Evolutionary conservation across 2,113 vertebrate genomes (phyloP).

Genomic region (Mormoops blainvillei): DNA sequence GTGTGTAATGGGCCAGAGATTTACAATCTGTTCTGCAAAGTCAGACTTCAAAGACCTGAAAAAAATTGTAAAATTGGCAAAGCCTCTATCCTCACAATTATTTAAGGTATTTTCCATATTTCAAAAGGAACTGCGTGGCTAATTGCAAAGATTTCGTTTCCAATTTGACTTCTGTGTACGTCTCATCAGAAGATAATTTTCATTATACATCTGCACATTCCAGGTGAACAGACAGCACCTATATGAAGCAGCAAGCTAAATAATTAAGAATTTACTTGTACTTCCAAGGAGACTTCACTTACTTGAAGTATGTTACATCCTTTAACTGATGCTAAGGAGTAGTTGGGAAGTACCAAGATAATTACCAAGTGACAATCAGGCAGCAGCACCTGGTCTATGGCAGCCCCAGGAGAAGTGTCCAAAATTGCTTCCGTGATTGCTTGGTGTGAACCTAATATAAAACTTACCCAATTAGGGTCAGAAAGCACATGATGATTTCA

Average conservation of each 20-base stretch:
- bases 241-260: constrained; percentile 45
- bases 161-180: constrained; percentile 5
- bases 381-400: constrained; percentile 72
- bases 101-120: constrained; percentile 76
- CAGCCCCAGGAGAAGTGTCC: constrained; percentile 77
- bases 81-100: constrained; percentile 68
- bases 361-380: constrained; percentile 81
- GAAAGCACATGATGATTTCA: constrained; percentile 67
- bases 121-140: constrained; percentile 61
- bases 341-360: constrained; percentile 65
- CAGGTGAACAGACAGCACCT: background rate
- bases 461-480: constrained; percentile 64
- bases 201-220: background rate
- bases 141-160: constrained; percentile 72
- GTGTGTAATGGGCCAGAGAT: constrained; percentile 89
- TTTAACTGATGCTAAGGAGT: constrained; percentile 68
- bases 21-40: constrained; percentile 90
- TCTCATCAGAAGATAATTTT: background rate
- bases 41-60: constrained; percentile 85
- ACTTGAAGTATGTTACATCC: constrained; percentile 62
- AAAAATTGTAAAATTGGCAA: constrained; percentile 80
- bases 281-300: constrained; percentile 73
- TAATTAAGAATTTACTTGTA: constrained; percentile 69
- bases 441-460: constrained; percentile 68
- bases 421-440: constrained; percentile 79